Base-by-base conservation (phyloP, 1,140 invertebrate genomes). In the Micrasema longulum region DNA sequence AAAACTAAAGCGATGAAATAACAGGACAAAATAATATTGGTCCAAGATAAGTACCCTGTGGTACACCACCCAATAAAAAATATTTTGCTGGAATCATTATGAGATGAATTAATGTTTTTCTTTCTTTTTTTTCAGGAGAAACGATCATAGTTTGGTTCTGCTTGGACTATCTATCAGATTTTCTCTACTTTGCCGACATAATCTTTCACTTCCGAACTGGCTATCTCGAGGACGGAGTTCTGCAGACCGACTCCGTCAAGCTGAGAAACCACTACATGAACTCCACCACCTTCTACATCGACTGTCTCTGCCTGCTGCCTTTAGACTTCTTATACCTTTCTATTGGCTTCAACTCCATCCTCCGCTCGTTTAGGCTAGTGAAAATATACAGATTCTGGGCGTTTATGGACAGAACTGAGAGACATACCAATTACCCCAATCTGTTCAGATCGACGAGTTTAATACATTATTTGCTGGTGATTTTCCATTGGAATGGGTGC, bases 401-500 rank as follows among this genome's bases (percentile, higher is more conserved):
- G 77, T 99, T 99, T 84, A 94, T 99, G 91, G 97, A 99, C 85
- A 89, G 97, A 68, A 99, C 97, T 45, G 97, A 99, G 83, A 89
- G 97, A 74, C 97, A 99, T 82, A 99, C 97, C 50, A 99, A 99
- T 86, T 99, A 98, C 86, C 97, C 97, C 69, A 99, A 99, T 87
- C 88, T 98, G 81, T 97, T 99, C 88, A 91, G 97, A 76, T 97
- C 95, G 69, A 90, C 94, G 50, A 94, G 95, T 79, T 88, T 98
- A 77, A 94, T 97, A 81, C 96, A 99, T 88, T 98, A 98, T 87
- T 89, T 98, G 78, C 88, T 99, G 85, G 96, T 97, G 84, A 97
- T 98, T 84, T 99, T 99, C 87, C 97, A 99, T 88, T 99, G 97
- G 97, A 99, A 99, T 85, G 96, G 97, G 76, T 99, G 97, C 88